Conservation (phyloP, 2,113 vertebrate species). For the Malurus elegans region DNA sequence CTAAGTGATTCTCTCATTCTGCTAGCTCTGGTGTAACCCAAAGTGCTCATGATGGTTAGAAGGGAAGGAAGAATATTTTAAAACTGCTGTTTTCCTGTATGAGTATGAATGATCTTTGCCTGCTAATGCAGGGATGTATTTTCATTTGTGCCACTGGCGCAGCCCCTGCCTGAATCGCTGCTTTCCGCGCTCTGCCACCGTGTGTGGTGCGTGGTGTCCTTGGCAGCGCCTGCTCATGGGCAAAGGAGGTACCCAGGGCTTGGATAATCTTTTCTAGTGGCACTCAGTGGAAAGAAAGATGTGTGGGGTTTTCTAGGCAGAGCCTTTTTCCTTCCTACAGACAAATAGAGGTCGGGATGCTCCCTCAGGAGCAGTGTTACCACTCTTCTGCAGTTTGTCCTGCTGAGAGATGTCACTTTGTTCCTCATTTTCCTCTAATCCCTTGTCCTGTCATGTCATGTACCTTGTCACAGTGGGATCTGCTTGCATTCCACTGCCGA, state of each 20-base stretch:
- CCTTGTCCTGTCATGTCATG: background rate
- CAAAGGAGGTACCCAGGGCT: background rate
- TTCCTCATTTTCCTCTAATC: accelerated
- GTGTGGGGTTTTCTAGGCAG: background rate
- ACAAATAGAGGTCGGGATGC: background rate
- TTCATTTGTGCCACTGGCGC: background rate
- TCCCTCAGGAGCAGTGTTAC: accelerated
- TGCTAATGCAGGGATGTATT: background rate
- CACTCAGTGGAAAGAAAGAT: background rate
- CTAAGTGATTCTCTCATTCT: background rate
- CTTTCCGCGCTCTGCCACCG: background rate
- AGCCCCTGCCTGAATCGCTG: accelerated
- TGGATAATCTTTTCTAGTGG: accelerated
- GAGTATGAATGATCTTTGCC: background rate
- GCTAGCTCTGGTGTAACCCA: background rate
- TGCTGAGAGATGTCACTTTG: background rate
- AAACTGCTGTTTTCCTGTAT: background rate
- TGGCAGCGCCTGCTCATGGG: background rate
- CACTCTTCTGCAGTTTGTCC: background rate
- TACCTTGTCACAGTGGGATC: background rate
- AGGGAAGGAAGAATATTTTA: too few relatives aligned
- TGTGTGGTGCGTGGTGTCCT: background rate
- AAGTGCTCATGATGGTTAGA: background rate
- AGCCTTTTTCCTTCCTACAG: background rate
- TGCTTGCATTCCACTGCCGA: background rate